These are phyloP conservation scores for Gymnocephalus cernua DNA, from an alignment of 2,113 vertebrate genomes.

Conservation along the genomic window DNA sequence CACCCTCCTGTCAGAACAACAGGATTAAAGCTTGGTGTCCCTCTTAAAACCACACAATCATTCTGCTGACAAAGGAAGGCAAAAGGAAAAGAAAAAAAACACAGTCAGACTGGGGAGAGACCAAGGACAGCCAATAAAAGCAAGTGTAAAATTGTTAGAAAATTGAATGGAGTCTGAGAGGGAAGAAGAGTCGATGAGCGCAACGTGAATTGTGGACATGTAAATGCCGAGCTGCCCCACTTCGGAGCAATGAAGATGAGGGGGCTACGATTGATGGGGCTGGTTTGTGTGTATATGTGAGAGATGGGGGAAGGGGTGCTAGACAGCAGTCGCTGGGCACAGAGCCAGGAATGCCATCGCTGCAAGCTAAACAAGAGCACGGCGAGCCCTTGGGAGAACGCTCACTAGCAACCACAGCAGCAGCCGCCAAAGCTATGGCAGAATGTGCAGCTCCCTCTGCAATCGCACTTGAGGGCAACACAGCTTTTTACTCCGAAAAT, in stretches of 20 bases:
- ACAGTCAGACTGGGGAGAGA: conserved; percentile 9
- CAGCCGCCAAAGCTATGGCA: conserved; percentile 53
- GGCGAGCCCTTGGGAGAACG: conserved; percentile 80
- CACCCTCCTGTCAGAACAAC: conserved; percentile 72
- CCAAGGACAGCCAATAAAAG: conserved; percentile 45
- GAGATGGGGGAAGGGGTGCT: conserved; percentile 78
- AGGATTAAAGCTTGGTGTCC: conserved; percentile 72
- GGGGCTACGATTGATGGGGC: conserved; percentile 49
- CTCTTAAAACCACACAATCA: conserved; percentile 66
- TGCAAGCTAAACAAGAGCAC: conserved; percentile 84
- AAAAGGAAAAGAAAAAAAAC: conserved; percentile 1
- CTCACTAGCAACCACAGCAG: conserved; percentile 82
- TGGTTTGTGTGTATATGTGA: conserved; percentile 50
- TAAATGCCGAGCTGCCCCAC: conserved; percentile 38
- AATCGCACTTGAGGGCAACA: conserved; percentile 24
- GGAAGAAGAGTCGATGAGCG: background rate
- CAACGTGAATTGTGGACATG: conserved; percentile 39
- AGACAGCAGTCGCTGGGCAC: conserved; percentile 88
- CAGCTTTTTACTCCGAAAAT: conserved; percentile 16
- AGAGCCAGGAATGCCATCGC: conserved; percentile 89
- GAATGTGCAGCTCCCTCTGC: conserved; percentile 42
- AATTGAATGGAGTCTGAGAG: conserved; percentile 21
- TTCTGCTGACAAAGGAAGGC: conserved; percentile 44
- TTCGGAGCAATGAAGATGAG: conserved; percentile 49
- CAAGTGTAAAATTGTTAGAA: conserved; percentile 38